phyloP scores from a whole-genome alignment of 2,797 vertebrate species.

The Hozukius guyotensis region DNA sequence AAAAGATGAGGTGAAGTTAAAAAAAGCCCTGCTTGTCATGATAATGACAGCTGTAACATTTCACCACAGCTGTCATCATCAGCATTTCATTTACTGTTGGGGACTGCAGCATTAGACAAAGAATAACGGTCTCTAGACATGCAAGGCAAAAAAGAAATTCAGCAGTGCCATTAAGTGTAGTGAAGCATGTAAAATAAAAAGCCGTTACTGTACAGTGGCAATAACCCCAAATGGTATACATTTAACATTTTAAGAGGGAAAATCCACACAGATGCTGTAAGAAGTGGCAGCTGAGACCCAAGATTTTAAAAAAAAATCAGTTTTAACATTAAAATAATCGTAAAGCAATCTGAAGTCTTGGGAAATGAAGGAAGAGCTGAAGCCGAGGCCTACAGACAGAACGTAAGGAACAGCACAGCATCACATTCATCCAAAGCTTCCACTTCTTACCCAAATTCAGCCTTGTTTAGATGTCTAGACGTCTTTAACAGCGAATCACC shows the following conservation, averaged over 20 bases:
- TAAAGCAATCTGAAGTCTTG: not conserved
- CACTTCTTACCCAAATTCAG: not conserved
- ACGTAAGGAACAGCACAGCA: not conserved
- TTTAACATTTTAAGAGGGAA: not conserved
- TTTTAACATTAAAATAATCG: not conserved
- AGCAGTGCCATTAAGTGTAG: not conserved
- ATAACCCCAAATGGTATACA: not conserved
- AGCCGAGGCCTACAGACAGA: not conserved
- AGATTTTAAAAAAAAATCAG: not conserved
- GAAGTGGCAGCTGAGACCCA: not conserved
- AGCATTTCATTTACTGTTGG: constrained; percentile 16
- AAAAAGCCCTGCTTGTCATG: constrained; percentile 26
- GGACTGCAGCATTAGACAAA: not conserved
- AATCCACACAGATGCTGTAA: not conserved
- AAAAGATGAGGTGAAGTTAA: constrained; percentile 40
- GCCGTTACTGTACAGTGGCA: not conserved
- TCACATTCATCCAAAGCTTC: not conserved
- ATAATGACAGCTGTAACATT: constrained; percentile 46
- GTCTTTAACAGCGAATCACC: not conserved
- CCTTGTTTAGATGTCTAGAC: not conserved
- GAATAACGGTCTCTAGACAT: not conserved
- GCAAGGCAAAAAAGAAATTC: not conserved
- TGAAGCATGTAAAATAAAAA: constrained; percentile 1
- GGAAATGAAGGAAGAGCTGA: not conserved
- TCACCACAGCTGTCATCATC: constrained; percentile 23